Evolutionary conservation across 2,797 vertebrate genomes (phyloP), one percentile per base, ranked within the genome.

Genomic region (Distichodus sexfasciatus): DNA sequence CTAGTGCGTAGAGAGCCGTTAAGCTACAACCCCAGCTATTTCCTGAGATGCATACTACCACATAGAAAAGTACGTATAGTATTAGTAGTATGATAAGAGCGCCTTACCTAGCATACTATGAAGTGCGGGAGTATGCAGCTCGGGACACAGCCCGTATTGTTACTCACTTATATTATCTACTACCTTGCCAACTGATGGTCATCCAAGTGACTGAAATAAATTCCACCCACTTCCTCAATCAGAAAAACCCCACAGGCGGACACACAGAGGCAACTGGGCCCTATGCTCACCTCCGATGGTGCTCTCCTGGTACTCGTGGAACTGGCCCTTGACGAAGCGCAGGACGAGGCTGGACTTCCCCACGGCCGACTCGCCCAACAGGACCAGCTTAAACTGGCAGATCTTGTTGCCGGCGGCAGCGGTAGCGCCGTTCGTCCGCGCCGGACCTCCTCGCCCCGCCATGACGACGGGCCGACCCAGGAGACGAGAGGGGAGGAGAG

Each of bases 241-340:
- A n/a, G 19, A 4, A 11, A 47, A 28, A 1, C 19, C 2, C 41
- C 10, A 15, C 31, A 69, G 36, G 65, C 23, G 40, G 0, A 46
- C 11, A 55, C 29, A 24, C 0, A 36, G 58, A 3, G 3, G 4
- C 41, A 44, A 6, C 2, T 43, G 40, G 6, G 14, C 31, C 3
- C 21, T 9, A 3, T 2, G 38, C 93, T 91, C 83, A 98, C 96
- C 97, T 92, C 96, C 97, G 0, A 99, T 99, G 40, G 97, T 99
- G 93, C 97, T 99, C 90, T 99, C 97, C 86, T 99, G 97, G 84
- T 95, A 99, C 83, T 99, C 97, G 0, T 99, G 97, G 81, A 99
- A 99, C 81, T 99, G 97, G 72, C 97, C 97, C 88, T 99, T 99
- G 76, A 99, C 97, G 0, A 99, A 99, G 83, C 97, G 96, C 82